Evolutionary conservation across 2,888 invertebrate genomes (phyloP).

Genomic region (Hirtodrosophila duncani): DNA sequence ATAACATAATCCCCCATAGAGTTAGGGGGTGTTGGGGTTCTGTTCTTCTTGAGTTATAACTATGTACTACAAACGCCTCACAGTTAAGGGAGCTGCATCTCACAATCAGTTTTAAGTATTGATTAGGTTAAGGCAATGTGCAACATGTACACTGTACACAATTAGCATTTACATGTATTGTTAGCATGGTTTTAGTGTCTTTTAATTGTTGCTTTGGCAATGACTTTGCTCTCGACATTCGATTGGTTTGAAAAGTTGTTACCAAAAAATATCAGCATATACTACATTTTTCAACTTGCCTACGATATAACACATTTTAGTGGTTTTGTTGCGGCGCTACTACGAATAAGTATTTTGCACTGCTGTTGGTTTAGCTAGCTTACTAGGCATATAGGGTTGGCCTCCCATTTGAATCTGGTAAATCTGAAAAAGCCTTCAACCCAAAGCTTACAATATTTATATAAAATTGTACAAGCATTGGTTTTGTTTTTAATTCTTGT

Average conservation of each 20-base stretch:
- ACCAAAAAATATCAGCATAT: constrained; percentile 19
- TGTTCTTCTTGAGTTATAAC: constrained; percentile 27
- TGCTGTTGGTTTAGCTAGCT: constrained; percentile 4
- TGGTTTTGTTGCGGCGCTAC: constrained; percentile 2
- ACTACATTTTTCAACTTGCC: constrained; percentile 14
- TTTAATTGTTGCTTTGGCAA: constrained; percentile 44
- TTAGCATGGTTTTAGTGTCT: constrained; percentile 22
- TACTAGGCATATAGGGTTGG: too few relatives aligned
- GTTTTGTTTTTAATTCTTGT: constrained; percentile 9
- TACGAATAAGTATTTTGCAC: too few relatives aligned
- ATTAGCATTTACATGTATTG: constrained; percentile 26
- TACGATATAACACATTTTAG: constrained; percentile 6
- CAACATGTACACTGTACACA: too few relatives aligned
- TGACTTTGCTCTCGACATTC: constrained; percentile 32
- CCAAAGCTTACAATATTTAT: constrained; percentile 53
- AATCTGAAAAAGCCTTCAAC: constrained; percentile 33
- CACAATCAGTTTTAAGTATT: too few relatives aligned
- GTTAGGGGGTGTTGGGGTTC: too few relatives aligned
- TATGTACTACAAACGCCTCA: too few relatives aligned
- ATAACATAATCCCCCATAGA: constrained; percentile 34
- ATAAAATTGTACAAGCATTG: constrained; percentile 51
- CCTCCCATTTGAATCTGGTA: too few relatives aligned
- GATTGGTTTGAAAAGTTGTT: constrained; percentile 11
- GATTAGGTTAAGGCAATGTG: too few relatives aligned
- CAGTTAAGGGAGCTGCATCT: too few relatives aligned